phyloP scores from a whole-genome alignment of 2,797 vertebrate genomes.

The Mycteria americana region DNA sequence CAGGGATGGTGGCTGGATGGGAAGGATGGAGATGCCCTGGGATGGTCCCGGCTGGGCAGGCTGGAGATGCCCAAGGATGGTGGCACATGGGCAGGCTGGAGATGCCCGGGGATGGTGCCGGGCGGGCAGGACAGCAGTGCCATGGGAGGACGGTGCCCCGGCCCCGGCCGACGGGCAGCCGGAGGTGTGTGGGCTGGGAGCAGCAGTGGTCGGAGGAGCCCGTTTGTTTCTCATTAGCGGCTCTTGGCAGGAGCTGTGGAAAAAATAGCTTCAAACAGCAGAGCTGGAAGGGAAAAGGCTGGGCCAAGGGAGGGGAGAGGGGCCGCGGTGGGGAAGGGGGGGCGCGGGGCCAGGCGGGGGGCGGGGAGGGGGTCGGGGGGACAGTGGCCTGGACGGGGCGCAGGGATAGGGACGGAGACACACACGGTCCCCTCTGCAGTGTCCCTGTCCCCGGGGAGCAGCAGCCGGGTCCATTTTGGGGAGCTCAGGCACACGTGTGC shows the following conservation, averaged over 20 bases:
- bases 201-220: background rate
- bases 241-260: constrained; percentile 64
- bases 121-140: background rate
- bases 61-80: background rate
- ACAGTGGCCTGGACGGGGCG: background rate
- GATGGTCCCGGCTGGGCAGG: fast-evolving
- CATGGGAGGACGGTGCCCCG: background rate
- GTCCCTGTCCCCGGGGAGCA: background rate
- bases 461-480: fast-evolving
- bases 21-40: background rate
- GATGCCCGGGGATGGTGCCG: background rate
- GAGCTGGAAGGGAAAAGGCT: constrained; percentile 34
- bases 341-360: background rate
- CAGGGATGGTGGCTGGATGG: background rate
- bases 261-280: constrained; percentile 60
- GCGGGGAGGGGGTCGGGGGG: background rate
- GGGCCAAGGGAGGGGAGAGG: background rate
- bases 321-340: background rate
- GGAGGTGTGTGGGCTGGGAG: constrained; percentile 34
- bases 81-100: background rate
- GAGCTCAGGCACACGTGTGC: fast-evolving
- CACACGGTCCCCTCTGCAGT: fast-evolving
- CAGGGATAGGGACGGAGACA: background rate
- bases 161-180: background rate
- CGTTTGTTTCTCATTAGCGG: constrained; percentile 66